Base-by-base conservation (phyloP, 1,140 invertebrate genomes). In the Drosophila truncata region DNA sequence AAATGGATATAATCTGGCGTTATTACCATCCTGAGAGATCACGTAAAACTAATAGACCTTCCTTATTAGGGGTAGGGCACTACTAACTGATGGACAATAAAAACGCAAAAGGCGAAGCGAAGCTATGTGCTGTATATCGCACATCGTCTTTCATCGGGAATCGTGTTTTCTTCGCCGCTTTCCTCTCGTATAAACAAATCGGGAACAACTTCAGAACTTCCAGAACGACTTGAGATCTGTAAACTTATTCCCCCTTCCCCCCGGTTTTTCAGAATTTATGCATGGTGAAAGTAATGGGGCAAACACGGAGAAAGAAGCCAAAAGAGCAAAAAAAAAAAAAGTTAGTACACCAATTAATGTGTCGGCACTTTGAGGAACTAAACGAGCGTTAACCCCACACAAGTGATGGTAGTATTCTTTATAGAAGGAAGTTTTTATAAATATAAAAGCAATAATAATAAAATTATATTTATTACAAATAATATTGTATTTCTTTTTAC, bases 261-360 rank as follows among this genome's bases (percentile, higher is more conserved):
- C 8, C 1, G 14, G 13, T 20, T 33, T 31, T 49, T 50, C 55
- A 87, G 80, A 80, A 80, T 80, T 83, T 73, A 78, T 88, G 69
- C 77, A 78, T 55, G 85, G 84, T 75, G 84, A 88, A 88, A 88
- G 84, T 87, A 87, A 88, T 78, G 67, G 74, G 44, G 63, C 52
- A 73, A 52, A 39, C 47, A 23, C 57, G 57, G 73, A 74, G 37
- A 75, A 61, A 63, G 58, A 62, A 52, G 41, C n/a, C n/a, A 55
- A 63, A 63, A 57, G 71, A 49, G 58, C 23, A 27, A 49, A 61
- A 55, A 80, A 82, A 27, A 49, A 61, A 55, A 80, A 82, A 82
- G 72, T 77, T 88, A 70, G 80, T 87, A 83, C 75, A 57, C 54
- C 61, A 86, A 87, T 86, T 86, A 72, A 82, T 79, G 46, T 69